These are phyloP conservation scores for Heteronetta atricapilla DNA, from an alignment of 2,113 vertebrate species.

Conservation along the genomic window DNA sequence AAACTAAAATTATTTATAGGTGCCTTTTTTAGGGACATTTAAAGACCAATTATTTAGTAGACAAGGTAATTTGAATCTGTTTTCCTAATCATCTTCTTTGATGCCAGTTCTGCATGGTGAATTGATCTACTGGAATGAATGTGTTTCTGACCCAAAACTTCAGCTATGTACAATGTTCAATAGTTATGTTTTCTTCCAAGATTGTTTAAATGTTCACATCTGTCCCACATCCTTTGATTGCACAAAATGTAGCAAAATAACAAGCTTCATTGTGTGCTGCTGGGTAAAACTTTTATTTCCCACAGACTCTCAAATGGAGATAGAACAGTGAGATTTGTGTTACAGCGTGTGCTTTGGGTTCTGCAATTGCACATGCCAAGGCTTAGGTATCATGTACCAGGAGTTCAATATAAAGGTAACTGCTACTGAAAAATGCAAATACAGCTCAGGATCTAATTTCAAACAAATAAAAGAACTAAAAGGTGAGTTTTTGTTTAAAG, in stretches of 20 bases:
- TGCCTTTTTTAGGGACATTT: conserved; percentile 63
- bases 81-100: conserved; percentile 44
- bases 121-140: not conserved
- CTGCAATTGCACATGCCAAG: not conserved
- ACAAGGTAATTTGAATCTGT: conserved; percentile 61
- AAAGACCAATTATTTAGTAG: conserved; percentile 62
- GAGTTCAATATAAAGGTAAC: not conserved
- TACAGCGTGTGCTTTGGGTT: not conserved
- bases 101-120: not conserved
- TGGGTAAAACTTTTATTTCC: conserved; percentile 17
- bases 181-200: not conserved
- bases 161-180: conserved; percentile 5
- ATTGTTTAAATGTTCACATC: conserved; percentile 45
- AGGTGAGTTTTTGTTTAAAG: not conserved
- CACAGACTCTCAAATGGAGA: not conserved
- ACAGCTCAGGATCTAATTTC: not conserved
- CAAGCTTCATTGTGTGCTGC: not conserved
- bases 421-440: not conserved
- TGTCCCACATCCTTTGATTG: not conserved
- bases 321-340: not conserved
- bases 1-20: conserved; percentile 77
- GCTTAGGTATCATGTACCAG: not conserved
- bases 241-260: conserved; percentile 28
- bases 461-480: not conserved
- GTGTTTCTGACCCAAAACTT: conserved; percentile 14